A percentile compares a stretch with the other conserved stretches of the same genome.
phyloP scores from a whole-genome alignment of 2,797 vertebrate species.

The Pseudochirops corinnae region DNA sequence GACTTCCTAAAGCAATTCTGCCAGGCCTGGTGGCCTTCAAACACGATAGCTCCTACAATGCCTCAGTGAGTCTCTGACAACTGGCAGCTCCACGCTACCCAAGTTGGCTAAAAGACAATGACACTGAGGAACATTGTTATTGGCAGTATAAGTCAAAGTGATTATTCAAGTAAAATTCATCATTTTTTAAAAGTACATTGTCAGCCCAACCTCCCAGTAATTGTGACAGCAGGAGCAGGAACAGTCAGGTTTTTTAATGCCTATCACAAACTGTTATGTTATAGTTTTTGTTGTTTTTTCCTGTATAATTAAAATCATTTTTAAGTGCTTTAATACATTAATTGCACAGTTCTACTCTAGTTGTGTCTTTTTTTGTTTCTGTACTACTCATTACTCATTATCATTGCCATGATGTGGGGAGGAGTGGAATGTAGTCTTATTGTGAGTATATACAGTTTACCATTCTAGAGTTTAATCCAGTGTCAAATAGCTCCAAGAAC shows the following conservation, averaged over 20 bases:
- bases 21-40: neutral
- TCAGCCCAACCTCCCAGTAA: neutral
- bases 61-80: neutral
- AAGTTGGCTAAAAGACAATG: neutral
- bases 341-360: neutral
- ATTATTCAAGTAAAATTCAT: neutral
- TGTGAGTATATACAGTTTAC: neutral
- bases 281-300: neutral
- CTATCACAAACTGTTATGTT: neutral
- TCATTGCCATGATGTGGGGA: neutral
- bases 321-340: neutral
- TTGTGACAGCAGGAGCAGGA: neutral
- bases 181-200: neutral
- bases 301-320: neutral
- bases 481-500: neutral
- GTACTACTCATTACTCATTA: neutral
- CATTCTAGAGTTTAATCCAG: neutral
- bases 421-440: accelerated
- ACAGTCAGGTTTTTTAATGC: neutral
- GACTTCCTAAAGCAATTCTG: neutral
- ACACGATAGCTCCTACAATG: neutral
- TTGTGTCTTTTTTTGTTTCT: neutral
- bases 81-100: neutral
- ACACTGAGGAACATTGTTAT: neutral
- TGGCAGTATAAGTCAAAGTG: neutral